Percentiles rank a stretch among this genome's conserved stretches.
These are phyloP conservation scores for Lutjanus erythropterus DNA, from an alignment of 2,113 vertebrate genomes.

Conservation along the genomic window DNA sequence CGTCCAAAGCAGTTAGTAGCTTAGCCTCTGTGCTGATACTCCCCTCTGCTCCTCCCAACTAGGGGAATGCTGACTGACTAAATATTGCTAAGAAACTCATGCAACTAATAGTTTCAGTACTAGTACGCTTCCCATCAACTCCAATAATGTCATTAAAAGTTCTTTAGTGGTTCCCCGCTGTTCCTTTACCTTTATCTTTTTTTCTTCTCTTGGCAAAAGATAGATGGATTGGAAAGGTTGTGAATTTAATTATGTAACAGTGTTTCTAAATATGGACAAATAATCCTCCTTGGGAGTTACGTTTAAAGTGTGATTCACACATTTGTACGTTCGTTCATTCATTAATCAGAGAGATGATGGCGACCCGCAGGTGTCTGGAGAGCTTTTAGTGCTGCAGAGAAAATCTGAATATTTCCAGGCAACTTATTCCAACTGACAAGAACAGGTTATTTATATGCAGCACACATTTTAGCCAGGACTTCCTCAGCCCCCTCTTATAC, in stretches of 20 bases:
- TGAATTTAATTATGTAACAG: not conserved
- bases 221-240: not conserved
- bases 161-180: not conserved
- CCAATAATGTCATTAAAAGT: not conserved
- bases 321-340: not conserved
- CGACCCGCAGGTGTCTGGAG: not conserved
- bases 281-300: not conserved
- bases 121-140: not conserved
- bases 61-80: not conserved
- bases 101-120: not conserved
- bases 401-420: not conserved
- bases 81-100: too few species aligned
- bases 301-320: constrained; percentile 14
- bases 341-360: not conserved
- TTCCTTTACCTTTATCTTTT: not conserved
- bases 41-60: too few species aligned
- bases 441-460: constrained; percentile 12
- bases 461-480: not conserved
- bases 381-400: not conserved
- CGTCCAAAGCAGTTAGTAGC: too few species aligned
- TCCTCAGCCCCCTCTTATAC: not conserved
- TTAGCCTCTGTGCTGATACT: not conserved
- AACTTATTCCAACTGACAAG: not conserved
- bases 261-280: not conserved
- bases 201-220: not conserved